Evolutionary conservation across 2,797 vertebrate species (phyloP).

Genomic region (Acrossocheilus fasciatus): DNA sequence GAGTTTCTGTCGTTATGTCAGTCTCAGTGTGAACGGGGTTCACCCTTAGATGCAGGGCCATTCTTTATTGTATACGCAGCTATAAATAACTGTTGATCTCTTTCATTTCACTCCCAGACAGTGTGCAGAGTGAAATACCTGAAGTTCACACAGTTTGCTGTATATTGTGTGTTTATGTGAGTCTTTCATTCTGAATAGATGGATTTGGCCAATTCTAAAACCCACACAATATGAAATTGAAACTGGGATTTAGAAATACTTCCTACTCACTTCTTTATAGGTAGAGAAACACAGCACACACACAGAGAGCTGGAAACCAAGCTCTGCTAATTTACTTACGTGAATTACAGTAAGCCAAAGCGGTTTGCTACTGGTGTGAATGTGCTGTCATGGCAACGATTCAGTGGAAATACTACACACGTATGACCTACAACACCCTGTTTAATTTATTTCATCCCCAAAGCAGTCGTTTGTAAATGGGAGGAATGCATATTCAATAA

Average conservation of each 20-base stretch:
- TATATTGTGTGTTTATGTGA: background rate
- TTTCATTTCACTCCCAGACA: constrained; percentile 1
- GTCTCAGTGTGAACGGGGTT: background rate
- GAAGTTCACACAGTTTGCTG: background rate
- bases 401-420: background rate
- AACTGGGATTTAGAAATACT: constrained; percentile 24
- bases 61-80: background rate
- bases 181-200: constrained; percentile 13
- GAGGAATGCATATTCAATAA: background rate
- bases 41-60: background rate
- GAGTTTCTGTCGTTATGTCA: background rate
- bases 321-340: constrained; percentile 34
- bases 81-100: constrained; percentile 32
- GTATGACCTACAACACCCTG: background rate
- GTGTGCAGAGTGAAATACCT: constrained; percentile 4
- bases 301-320: constrained; percentile 13
- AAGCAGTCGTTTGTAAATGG: background rate
- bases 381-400: constrained; percentile 14
- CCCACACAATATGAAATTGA: constrained; percentile 38
- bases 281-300: background rate
- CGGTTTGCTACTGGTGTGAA: background rate
- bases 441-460: background rate
- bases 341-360: constrained; percentile 33
- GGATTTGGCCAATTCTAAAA: constrained; percentile 19
- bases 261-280: constrained; percentile 21